phyloP scores from a whole-genome alignment of 2,113 vertebrate species.

The Atrichornis clamosus region DNA sequence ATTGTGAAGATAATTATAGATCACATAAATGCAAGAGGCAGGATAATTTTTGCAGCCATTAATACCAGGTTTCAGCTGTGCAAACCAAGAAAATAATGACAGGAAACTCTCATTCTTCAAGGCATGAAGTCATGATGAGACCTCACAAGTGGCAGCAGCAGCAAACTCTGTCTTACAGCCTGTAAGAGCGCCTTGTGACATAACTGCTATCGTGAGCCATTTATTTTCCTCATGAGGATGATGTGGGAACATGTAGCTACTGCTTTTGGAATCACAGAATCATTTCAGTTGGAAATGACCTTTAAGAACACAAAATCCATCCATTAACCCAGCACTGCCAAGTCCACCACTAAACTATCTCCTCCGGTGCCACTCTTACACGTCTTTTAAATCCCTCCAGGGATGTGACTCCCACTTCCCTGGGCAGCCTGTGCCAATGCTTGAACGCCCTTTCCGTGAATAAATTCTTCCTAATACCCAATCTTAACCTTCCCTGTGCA shows the following conservation, averaged over 20 bases:
- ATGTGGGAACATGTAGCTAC: not conserved
- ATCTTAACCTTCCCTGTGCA: not conserved
- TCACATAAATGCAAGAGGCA: not conserved
- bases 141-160: constrained; percentile 19
- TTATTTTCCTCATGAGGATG: not conserved
- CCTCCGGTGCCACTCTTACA: not conserved
- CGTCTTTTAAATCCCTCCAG: not conserved
- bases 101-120: not conserved
- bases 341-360: not conserved
- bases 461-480: not conserved
- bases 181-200: not conserved
- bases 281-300: not conserved
- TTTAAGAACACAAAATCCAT: not conserved
- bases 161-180: not conserved
- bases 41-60: not conserved
- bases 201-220: accelerated
- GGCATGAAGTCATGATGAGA: not conserved
- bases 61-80: not conserved
- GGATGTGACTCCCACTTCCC: not conserved
- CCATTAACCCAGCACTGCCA: not conserved
- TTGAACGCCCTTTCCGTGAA: not conserved
- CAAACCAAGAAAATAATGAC: constrained; percentile 14
- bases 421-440: not conserved
- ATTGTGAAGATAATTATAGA: constrained; percentile 49
- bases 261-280: not conserved